These are phyloP conservation scores for Cataglyphis livida DNA, from an alignment of 2,888 invertebrate genomes.

Conservation along the genomic window DNA sequence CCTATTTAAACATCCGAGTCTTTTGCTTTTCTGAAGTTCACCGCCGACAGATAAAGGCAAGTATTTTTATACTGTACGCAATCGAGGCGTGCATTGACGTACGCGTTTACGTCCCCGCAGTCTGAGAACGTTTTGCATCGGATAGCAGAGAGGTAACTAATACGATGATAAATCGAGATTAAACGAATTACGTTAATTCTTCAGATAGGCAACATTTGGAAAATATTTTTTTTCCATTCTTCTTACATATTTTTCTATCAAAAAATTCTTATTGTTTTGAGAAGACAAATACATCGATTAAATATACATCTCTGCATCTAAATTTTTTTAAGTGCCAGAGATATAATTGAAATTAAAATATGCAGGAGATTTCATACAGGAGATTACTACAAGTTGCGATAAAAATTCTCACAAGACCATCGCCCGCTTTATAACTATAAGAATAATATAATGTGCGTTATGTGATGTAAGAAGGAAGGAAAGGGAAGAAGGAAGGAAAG, in stretches of 20 bases:
- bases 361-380: background rate
- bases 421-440: background rate
- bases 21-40: slow-evolving; percentile 4
- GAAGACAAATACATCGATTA: background rate
- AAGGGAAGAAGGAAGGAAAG: background rate
- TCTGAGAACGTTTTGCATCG: background rate
- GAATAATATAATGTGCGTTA: too few relatives aligned
- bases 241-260: background rate
- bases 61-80: slow-evolving; percentile 28
- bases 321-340: background rate
- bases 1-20: background rate
- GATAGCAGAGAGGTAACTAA: background rate
- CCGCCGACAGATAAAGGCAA: slow-evolving; percentile 11
- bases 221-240: background rate
- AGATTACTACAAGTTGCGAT: background rate
- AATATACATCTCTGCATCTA: background rate
- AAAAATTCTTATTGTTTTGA: background rate
- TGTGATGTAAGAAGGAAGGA: background rate
- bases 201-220: background rate
- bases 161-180: slow-evolving; percentile 9
- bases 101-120: background rate
- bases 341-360: background rate
- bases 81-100: slow-evolving; percentile 42
- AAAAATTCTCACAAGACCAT: background rate
- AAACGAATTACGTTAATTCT: background rate